These are phyloP conservation scores for Buceros bicornis DNA, from an alignment of 2,797 vertebrate species.

Conservation along the genomic window DNA sequence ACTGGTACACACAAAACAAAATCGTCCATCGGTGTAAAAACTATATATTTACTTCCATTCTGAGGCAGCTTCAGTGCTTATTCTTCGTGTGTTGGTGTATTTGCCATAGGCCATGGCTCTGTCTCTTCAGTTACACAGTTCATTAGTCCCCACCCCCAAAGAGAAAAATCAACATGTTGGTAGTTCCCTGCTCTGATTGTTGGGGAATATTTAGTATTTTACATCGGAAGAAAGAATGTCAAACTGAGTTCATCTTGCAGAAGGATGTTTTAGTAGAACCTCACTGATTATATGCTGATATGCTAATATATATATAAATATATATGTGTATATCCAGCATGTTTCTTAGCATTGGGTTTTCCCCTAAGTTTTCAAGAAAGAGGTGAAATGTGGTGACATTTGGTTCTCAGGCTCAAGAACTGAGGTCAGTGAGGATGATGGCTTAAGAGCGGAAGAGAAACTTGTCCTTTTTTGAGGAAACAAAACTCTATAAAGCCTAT, in stretches of 20 bases:
- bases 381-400: background rate
- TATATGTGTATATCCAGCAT: background rate
- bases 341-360: background rate
- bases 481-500: background rate
- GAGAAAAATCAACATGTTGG: background rate
- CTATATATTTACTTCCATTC: background rate
- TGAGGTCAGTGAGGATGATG: background rate
- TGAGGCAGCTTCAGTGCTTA: background rate
- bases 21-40: background rate
- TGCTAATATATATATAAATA: background rate
- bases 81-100: background rate
- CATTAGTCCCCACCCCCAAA: background rate
- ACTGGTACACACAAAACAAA: background rate
- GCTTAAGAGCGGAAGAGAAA: background rate
- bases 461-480: background rate
- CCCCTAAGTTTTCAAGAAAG: background rate
- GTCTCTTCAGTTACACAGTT: background rate
- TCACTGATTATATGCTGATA: background rate
- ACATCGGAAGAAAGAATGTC: background rate
- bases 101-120: rapidly evolving
- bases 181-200: background rate
- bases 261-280: background rate
- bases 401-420: background rate
- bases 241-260: background rate
- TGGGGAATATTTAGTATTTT: background rate